Evolutionary conservation across 2,113 vertebrate genomes (phyloP).

Genomic region (Pedetes capensis): DNA sequence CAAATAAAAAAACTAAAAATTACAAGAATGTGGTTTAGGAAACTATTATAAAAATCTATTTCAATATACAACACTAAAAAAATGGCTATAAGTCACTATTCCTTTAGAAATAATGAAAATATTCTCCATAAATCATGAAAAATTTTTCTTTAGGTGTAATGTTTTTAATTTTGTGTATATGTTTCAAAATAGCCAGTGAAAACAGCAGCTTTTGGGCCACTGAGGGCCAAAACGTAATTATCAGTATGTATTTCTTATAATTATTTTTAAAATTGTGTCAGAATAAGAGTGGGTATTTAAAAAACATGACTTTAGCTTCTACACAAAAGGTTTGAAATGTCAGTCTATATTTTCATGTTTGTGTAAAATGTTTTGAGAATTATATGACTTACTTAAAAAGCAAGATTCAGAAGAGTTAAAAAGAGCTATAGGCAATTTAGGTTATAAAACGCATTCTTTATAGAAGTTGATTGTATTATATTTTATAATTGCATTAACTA

Average conservation of each 20-base stretch:
- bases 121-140: neutral
- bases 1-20: neutral
- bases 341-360: neutral
- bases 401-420: neutral
- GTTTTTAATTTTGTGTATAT: neutral
- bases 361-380: neutral
- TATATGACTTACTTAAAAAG: neutral
- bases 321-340: neutral
- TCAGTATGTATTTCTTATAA: neutral
- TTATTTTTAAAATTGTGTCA: slow-evolving; percentile 1
- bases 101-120: slow-evolving; percentile 34
- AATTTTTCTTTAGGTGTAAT: neutral
- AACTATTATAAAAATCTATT: neutral
- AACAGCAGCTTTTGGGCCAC: neutral
- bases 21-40: neutral
- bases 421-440: neutral
- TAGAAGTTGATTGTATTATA: neutral
- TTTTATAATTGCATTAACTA: neutral
- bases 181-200: slow-evolving; percentile 10
- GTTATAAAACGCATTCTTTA: neutral
- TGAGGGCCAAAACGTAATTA: slow-evolving; percentile 19
- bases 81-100: neutral
- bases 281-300: neutral
- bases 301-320: neutral
- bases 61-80: neutral